Evolutionary conservation across 2,797 vertebrate genomes (phyloP), one percentile per base, ranked within the genome.

Genomic region (Rhinella marina): DNA sequence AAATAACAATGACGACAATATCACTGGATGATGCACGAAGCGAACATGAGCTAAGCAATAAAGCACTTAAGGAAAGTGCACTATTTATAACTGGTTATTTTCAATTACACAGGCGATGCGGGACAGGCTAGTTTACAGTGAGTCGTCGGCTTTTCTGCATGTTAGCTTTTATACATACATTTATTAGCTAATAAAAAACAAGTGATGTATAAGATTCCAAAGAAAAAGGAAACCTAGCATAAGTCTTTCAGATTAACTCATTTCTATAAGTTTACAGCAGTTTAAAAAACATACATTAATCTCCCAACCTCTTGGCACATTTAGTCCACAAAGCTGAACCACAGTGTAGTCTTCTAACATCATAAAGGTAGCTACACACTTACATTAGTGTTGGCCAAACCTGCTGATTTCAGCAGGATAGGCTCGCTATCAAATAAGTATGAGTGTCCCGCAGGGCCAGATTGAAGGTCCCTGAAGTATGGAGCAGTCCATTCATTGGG

Each of bases 21-120:
- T 84, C 59, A 84, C 29, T 61, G 27, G 52, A 75, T 84, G 52
- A 84, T 23, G 82, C 82, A 83, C 66, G 3, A 14, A 72, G 50
- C 23, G 66, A 64, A 81, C 61, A 81, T 66, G 61, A 66, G n/a
- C 59, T 81, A 50, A 81, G 80, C 80, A 66, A 81, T 81, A 81
- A 81, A 64, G 32, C 80, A 81, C 80, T 62, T 62, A 64, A 81
- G 41, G 50, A 81, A 66, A 9, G 25, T 81, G 79, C 59, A 64
- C 57, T 81, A 81, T 81, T 41, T 64, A 81, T 41, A 61, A 81
- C n/a, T 48, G 57, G 79, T 48, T 62, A 81, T 81, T 48, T 77
- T 54, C 75, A 77, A 77, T 77, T 77, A 77, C 73, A 77, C 25
- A 7, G 50, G 73, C 23, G 54, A 52, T 76, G 25, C 73, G 52